These are phyloP conservation scores for Myiozetetes cayanensis DNA, from an alignment of 2,113 vertebrate species.

Conservation along the genomic window DNA sequence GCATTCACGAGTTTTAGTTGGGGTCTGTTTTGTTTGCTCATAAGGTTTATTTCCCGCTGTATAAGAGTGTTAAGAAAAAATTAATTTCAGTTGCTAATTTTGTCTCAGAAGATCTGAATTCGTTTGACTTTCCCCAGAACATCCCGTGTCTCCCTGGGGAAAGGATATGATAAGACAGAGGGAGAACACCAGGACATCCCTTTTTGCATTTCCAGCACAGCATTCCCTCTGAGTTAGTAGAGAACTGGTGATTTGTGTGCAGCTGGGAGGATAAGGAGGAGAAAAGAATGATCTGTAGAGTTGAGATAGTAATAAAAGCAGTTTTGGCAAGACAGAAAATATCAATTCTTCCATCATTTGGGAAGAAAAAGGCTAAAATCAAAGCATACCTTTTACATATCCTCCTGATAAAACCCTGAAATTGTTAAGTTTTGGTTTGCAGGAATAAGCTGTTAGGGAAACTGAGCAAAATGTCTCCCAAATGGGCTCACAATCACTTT, in stretches of 20 bases:
- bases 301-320: background rate
- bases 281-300: background rate
- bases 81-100: background rate
- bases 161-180: background rate
- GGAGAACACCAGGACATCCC: slow-evolving; percentile 31
- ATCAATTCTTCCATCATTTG: background rate
- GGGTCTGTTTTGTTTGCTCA: background rate
- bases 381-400: background rate
- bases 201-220: background rate
- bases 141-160: background rate
- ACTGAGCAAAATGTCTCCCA: background rate
- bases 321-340: background rate
- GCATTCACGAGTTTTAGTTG: background rate
- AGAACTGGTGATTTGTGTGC: background rate
- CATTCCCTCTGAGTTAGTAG: background rate
- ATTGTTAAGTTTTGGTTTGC: background rate
- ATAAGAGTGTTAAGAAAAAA: background rate
- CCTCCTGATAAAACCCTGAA: background rate
- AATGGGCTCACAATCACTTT: background rate
- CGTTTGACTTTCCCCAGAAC: background rate
- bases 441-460: background rate
- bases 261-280: background rate
- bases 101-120: background rate
- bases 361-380: background rate
- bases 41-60: background rate